Conservation (phyloP, 2,797 vertebrate species). For the Argentina silus region DNA sequence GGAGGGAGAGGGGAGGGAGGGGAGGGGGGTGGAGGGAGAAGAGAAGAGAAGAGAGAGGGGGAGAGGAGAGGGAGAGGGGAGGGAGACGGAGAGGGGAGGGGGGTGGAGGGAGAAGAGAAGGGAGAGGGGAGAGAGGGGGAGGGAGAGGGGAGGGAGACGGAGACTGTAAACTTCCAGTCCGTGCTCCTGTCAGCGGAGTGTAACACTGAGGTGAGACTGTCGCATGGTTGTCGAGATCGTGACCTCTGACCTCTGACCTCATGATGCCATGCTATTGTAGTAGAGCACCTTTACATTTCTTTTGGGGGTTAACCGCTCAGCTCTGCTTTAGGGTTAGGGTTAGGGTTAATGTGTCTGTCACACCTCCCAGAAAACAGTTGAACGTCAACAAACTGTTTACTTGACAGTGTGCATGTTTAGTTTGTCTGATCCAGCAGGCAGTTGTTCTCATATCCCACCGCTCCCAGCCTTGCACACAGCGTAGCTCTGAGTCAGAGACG, state of each 20-base stretch:
- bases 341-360: too few relatives aligned
- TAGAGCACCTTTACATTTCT: neutral
- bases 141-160: too few relatives aligned
- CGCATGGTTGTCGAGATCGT: conserved; percentile 1
- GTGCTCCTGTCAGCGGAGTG: neutral
- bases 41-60: too few relatives aligned
- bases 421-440: too few relatives aligned
- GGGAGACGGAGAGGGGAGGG: neutral
- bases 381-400: too few relatives aligned
- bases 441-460: too few relatives aligned
- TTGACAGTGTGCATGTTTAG: too few relatives aligned
- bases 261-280: conserved; percentile 1
- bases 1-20: neutral
- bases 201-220: conserved; percentile 1
- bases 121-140: neutral
- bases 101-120: too few relatives aligned
- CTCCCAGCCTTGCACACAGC: too few relatives aligned
- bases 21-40: neutral
- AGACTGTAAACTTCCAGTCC: neutral
- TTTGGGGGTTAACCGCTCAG: neutral
- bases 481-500: too few relatives aligned
- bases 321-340: too few relatives aligned
- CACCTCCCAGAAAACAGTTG: too few relatives aligned
- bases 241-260: conserved; percentile 6
- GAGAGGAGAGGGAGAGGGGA: neutral